phyloP scores from a whole-genome alignment of 2,888 invertebrate genomes.

The Tetragonisca angustula region DNA sequence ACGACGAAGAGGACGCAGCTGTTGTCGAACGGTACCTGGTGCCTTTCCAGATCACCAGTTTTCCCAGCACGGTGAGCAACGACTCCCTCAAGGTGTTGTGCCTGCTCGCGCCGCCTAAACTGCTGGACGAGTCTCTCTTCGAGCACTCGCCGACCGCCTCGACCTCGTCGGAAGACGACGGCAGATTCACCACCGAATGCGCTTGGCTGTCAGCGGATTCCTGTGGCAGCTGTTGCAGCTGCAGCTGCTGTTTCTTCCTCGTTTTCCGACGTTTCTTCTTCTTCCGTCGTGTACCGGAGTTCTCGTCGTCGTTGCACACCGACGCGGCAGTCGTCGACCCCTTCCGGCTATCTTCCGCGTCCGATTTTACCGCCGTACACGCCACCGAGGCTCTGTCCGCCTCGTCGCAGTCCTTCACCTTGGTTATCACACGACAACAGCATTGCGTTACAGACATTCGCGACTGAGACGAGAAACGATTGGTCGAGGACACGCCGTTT shows the following conservation, averaged over 20 bases:
- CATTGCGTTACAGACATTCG: slow-evolving; percentile 50
- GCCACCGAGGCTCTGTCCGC: slow-evolving; percentile 62
- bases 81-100: slow-evolving; percentile 87
- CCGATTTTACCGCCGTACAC: slow-evolving; percentile 79
- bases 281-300: slow-evolving; percentile 71
- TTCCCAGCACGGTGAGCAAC: slow-evolving; percentile 88
- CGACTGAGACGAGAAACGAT: slow-evolving; percentile 52
- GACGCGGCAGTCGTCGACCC: slow-evolving; percentile 74
- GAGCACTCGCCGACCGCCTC: slow-evolving; percentile 78
- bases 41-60: slow-evolving; percentile 86
- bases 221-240: slow-evolving; percentile 56
- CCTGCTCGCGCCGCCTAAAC: slow-evolving; percentile 81
- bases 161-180: slow-evolving; percentile 75
- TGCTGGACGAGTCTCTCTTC: slow-evolving; percentile 80
- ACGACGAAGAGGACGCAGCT: slow-evolving; percentile 85
- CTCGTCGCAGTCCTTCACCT: slow-evolving; percentile 70
- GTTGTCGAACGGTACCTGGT: slow-evolving; percentile 83
- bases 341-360: slow-evolving; percentile 82
- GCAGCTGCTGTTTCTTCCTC: slow-evolving; percentile 73
- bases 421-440: slow-evolving; percentile 48
- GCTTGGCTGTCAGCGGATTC: slow-evolving; percentile 43
- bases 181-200: slow-evolving; percentile 62
- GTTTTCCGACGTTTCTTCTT: slow-evolving; percentile 79
- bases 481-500: slow-evolving; percentile 68
- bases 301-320: slow-evolving; percentile 77